Evolutionary conservation across 1,140 invertebrate species (phyloP).

Genomic region (Drosophila kurseongensis): DNA sequence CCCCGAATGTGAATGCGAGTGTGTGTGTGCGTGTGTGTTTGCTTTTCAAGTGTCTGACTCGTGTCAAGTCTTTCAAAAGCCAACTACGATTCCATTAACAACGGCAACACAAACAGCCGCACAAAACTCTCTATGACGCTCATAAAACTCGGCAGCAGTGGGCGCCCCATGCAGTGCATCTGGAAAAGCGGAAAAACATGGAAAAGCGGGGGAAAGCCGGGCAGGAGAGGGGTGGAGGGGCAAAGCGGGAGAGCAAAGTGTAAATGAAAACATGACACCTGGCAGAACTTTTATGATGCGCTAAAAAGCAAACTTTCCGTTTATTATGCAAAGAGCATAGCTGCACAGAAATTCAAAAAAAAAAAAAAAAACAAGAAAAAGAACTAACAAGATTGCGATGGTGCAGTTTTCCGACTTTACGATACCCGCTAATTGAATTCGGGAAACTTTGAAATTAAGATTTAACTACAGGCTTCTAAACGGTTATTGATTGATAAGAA

Average conservation of each 20-base stretch:
- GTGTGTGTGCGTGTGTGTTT: conserved; percentile 20
- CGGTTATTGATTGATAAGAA: background rate
- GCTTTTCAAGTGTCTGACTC: conserved; percentile 48
- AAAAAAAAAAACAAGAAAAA: conserved; percentile 7
- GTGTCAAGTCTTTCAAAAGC: conserved; percentile 44
- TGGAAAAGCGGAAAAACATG: conserved; percentile 9
- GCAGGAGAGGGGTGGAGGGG: background rate
- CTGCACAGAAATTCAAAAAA: conserved; percentile 19
- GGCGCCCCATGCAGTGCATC: conserved; percentile 37
- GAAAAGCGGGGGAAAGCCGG: conserved; percentile 6
- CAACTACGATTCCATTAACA: conserved; percentile 45
- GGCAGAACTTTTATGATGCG: conserved; percentile 70
- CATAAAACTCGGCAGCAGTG: conserved; percentile 48
- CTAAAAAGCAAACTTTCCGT: conserved; percentile 70
- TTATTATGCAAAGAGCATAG: conserved; percentile 61
- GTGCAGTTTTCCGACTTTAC: conserved; percentile 3
- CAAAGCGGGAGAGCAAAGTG: conserved; percentile 55
- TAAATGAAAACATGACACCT: conserved; percentile 83
- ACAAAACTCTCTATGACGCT: conserved; percentile 28
- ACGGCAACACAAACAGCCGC: conserved; percentile 14
- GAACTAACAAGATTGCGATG: conserved; percentile 25
- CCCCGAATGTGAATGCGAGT: conserved; percentile 11
- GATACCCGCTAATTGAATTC: conserved; percentile 10
- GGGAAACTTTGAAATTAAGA: background rate
- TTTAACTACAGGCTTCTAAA: too few species aligned